A percentile compares a stretch with the other conserved stretches of the same genome.
These are phyloP conservation scores for Lordiphosa andalusiaca DNA, from an alignment of 2,888 invertebrate genomes.

Conservation along the genomic window DNA sequence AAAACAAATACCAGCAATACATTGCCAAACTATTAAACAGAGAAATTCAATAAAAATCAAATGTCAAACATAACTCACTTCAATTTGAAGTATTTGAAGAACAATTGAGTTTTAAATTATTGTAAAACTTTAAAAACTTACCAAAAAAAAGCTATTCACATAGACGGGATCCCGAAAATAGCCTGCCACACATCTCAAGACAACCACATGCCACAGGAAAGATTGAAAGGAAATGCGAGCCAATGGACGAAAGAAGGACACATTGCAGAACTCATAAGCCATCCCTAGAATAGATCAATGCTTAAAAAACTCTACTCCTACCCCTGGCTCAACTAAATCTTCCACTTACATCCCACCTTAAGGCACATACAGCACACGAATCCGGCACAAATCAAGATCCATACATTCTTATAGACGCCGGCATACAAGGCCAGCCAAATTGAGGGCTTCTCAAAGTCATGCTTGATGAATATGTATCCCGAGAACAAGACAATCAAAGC, in stretches of 20 bases:
- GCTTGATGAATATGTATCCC: conserved; percentile 70
- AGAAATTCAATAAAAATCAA: background rate
- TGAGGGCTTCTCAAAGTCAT: conserved; percentile 73
- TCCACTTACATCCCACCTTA: conserved; percentile 76
- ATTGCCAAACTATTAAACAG: conserved; percentile 41
- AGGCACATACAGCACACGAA: conserved; percentile 67
- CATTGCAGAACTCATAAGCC: conserved; percentile 56
- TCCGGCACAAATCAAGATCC: conserved; percentile 74
- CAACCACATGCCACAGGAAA: conserved; percentile 73
- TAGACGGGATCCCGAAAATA: conserved; percentile 67
- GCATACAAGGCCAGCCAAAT: conserved; percentile 80
- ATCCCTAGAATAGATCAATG: conserved; percentile 50
- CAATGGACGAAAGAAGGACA: conserved; percentile 64
- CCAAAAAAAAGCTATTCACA: conserved; percentile 59
- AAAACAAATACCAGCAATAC: conserved; percentile 47
- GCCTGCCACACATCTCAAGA: conserved; percentile 55
- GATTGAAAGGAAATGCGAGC: conserved; percentile 75
- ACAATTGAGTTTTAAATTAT: no score
- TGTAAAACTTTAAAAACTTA: conserved; percentile 50
- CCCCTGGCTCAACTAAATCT: no score
- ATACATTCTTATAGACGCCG: conserved; percentile 78
- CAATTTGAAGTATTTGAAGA: no score
- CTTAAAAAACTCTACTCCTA: no score
- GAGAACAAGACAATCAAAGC: conserved; percentile 53
- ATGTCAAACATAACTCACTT: no score